Base-by-base conservation (phyloP, 2,113 vertebrate species). In the Anolis carolinensis region DNA sequence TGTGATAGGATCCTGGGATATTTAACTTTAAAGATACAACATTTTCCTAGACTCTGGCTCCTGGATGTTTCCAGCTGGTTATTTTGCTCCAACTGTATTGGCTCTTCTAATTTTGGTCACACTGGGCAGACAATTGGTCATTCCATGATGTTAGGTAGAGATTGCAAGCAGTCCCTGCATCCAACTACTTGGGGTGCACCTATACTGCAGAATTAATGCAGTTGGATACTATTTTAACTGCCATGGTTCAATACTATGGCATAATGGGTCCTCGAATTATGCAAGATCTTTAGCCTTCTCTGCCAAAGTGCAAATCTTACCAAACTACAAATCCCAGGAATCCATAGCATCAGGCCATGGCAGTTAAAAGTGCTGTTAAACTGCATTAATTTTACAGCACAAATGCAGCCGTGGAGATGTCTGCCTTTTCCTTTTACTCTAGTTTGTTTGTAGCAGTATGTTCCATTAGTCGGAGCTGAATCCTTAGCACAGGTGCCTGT, bases 391-490 rank as follows among this genome's bases (percentile, higher is more conserved):
- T 44, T 2, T 44, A 44, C 39, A 44, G 39, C 39, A 44, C 39
- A 44, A 5, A 44, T 44, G 39, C 39, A 44, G 5, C 39, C 39
- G 2, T 44, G n/a, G 2, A 23, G 50, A 36, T 20, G 34, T n/a
- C 82, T 75, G n/a, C 13, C n/a, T 81, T 65, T 86, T 34, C 55
- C 55, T 67, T 50, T 79, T 81, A 25, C 59, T 63, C 68, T 25
- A 34, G 55, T 81, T 81, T 62, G 30, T 65, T 44, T 25, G n/a
- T 11, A 39, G 36, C 7, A 63, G 63, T 86, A 27, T 39, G 25
- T 65, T 80, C 70, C 34, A 34, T 68, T 65, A 14, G n/a, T 32
- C 74, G 36, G 59, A 48, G 78, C 36, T 74, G 44, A n/a, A 77
- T 30, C n/a, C 55, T 14, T 20, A 84, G 25, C 72, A n/a, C 30